Evolutionary conservation across 2,888 invertebrate genomes (phyloP).

Genomic region (Drosophila acutilabella): DNA sequence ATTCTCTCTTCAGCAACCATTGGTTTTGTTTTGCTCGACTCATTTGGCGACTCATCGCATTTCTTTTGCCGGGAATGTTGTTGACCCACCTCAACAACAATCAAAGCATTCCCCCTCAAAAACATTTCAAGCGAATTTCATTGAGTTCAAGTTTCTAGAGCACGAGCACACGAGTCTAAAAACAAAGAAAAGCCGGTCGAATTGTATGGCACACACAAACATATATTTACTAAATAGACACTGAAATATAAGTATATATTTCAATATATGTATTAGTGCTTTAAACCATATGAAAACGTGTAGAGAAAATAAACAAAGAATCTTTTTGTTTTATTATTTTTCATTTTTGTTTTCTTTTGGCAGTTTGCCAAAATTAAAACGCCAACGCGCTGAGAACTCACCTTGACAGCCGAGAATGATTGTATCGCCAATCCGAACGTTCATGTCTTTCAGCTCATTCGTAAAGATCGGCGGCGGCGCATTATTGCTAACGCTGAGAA

Average conservation of each 20-base stretch:
- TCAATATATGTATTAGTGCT: conserved; percentile 23
- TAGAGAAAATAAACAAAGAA: conserved; percentile 25
- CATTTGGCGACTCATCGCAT: conserved; percentile 47
- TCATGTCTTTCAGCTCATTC: conserved; percentile 90
- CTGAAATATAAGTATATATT: conserved; percentile 27
- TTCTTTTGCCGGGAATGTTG: conserved; percentile 46
- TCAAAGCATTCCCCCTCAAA: conserved; percentile 24
- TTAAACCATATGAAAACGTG: conserved; percentile 16
- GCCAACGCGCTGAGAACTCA: conserved; percentile 80
- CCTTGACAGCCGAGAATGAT: conserved; percentile 91
- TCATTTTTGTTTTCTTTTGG: conserved; percentile 45
- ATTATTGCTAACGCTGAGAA: conserved; percentile 76
- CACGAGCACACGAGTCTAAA: conserved; percentile 55
- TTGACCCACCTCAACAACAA: conserved; percentile 82
- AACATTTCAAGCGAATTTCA: conserved; percentile 68
- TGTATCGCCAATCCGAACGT: conserved; percentile 91
- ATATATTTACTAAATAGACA: conserved; percentile 24
- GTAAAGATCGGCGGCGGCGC: conserved; percentile 91
- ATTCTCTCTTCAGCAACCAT: conserved; percentile 43
- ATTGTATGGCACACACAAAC: conserved; percentile 34
- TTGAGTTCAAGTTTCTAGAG: conserved; percentile 83
- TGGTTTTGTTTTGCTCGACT: conserved; percentile 73
- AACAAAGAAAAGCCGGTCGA: conserved; percentile 42
- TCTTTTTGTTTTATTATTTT: conserved; percentile 14
- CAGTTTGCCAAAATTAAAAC: conserved; percentile 63